These are phyloP conservation scores for Melanotus villosus DNA, from an alignment of 2,888 invertebrate genomes.

Conservation along the genomic window DNA sequence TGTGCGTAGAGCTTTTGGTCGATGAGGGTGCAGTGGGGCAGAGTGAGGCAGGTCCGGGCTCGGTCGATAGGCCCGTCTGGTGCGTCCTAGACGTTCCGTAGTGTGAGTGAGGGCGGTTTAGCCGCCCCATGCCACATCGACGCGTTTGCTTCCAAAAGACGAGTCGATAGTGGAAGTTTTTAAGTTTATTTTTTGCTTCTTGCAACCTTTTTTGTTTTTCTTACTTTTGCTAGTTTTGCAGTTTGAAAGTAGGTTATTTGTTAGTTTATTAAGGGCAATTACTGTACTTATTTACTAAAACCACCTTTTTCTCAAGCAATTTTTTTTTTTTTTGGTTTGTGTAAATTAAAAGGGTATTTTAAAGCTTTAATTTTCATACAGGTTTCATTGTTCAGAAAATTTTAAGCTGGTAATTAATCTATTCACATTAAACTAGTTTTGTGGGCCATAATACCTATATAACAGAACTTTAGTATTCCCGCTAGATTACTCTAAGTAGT, in stretches of 20 bases:
- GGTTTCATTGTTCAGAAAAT: too few relatives aligned
- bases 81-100: constrained; percentile 51
- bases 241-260: not conserved
- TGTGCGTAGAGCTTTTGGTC: constrained; percentile 53
- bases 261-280: too few relatives aligned
- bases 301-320: too few relatives aligned
- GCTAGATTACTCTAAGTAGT: not conserved
- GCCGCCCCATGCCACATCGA: constrained; percentile 41
- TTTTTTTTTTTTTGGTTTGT: too few relatives aligned
- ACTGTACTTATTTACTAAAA: too few relatives aligned
- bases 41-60: constrained; percentile 61
- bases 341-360: too few relatives aligned
- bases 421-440: not conserved
- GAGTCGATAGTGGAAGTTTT: constrained; percentile 29
- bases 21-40: constrained; percentile 59
- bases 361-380: too few relatives aligned
- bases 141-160: constrained; percentile 40
- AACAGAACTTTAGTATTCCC: not conserved
- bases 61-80: constrained; percentile 62
- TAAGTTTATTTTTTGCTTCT: too few relatives aligned
- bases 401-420: too few relatives aligned
- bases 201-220: constrained; percentile 11
- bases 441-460: not conserved
- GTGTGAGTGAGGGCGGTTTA: constrained; percentile 33
- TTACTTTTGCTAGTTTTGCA: not conserved